Percentiles rank a stretch among this genome's conserved stretches.
Evolutionary conservation across 2,888 invertebrate genomes (phyloP).

Genomic region (Oligia latruncula): DNA sequence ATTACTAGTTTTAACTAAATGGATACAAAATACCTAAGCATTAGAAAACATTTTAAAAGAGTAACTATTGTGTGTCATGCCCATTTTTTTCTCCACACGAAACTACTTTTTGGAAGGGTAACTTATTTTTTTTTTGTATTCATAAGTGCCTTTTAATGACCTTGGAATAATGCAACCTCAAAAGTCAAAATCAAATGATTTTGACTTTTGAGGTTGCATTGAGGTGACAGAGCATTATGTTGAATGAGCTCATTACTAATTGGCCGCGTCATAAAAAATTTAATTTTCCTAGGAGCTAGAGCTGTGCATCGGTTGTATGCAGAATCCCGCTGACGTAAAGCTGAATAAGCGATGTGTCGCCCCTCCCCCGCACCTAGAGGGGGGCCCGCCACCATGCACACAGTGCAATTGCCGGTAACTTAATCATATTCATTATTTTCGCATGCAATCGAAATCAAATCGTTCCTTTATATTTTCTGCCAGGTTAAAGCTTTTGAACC

Average conservation of each 20-base stretch:
- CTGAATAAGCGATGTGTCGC: conserved; percentile 92
- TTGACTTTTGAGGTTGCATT: neutral
- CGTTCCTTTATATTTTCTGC: neutral
- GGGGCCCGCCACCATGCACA: conserved; percentile 85
- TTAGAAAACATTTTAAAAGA: neutral
- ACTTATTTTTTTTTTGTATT: no score
- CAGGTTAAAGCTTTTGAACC: neutral
- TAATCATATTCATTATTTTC: neutral
- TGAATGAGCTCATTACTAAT: neutral
- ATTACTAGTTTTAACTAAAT: neutral
- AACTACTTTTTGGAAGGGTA: neutral
- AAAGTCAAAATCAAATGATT: no score
- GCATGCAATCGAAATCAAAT: neutral
- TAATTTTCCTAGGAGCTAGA: conserved; percentile 91
- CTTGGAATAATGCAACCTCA: neutral
- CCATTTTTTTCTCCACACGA: neutral
- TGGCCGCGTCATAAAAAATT: neutral
- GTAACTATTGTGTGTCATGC: no score
- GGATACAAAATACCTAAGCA: neutral
- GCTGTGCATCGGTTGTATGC: conserved; percentile 97
- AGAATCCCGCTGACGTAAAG: conserved; percentile 94
- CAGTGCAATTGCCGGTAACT: conserved; percentile 83
- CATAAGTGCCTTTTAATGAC: neutral
- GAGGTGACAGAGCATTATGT: neutral
- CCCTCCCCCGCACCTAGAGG: conserved; percentile 77